Evolutionary conservation across 2,113 vertebrate species (phyloP), one percentile per base, ranked within the genome.

Genomic region (Noctilio leporinus): DNA sequence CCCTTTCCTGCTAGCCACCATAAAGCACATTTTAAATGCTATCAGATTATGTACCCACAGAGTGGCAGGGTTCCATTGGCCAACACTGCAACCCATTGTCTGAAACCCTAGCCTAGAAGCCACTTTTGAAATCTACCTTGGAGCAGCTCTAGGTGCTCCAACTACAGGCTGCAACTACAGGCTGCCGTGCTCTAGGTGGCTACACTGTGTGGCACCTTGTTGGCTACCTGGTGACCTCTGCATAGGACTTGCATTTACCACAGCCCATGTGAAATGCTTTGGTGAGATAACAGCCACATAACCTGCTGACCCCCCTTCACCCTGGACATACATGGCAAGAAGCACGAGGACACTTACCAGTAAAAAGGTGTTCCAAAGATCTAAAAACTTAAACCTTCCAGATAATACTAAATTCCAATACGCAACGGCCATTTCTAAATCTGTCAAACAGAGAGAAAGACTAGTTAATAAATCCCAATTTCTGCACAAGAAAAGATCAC

Each of bases 331-430:
- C 70, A 70, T 1, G 28, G 0, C 91, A 20, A 28, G 40, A 89
- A 40, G 24, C 17, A 80, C 9, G 33, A 73, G 33, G 0, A 0
- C 69, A 99, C 99, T 99, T 98, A 99, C 99, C 99, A 99, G 97
- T 97, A 99, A 99, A 98, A 99, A 99, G 97, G 98, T 99, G 98
- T 99, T 99, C 99, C 99, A 99, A 84, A 99, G 99, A 97, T 99
- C 99, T 94, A 99, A 98, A 98, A 99, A 99, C 97, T 99, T 99
- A 98, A 99, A 99, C 90, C 99, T 99, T 97, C 99, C 99, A 12
- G 99, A 99, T 92, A 99, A 98, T 78, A 99, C 99, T 98, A 99
- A 98, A 98, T 99, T 99, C 99, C 99, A 99, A 96, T 99, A 99
- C 30, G 99, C 99, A 91, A 99, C 99, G 0, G 99, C 99, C 99